These are phyloP conservation scores for Daphoenositta chrysoptera DNA, from an alignment of 2,113 vertebrate species.

Conservation along the genomic window DNA sequence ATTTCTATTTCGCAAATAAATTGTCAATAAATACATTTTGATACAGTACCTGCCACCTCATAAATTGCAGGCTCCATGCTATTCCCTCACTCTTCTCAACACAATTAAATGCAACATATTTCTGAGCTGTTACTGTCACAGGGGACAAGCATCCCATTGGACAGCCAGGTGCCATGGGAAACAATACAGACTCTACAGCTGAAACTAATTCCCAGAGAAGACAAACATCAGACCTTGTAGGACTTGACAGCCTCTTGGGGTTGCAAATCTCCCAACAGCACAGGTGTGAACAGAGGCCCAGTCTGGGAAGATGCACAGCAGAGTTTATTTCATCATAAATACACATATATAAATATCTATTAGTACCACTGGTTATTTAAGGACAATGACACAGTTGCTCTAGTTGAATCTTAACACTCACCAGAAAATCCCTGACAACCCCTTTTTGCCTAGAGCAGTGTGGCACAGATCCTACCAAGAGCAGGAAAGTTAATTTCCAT, in stretches of 20 bases:
- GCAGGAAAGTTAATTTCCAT: background rate
- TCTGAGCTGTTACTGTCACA: background rate
- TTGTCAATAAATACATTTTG: background rate
- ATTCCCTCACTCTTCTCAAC: background rate
- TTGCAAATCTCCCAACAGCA: background rate
- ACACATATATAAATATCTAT: background rate
- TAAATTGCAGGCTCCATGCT: fast-evolving
- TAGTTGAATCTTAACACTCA: background rate
- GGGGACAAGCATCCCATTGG: fast-evolving
- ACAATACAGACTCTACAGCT: background rate
- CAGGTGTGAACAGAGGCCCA: background rate
- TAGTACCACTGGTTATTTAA: background rate
- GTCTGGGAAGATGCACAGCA: background rate
- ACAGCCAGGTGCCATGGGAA: background rate
- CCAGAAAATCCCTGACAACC: background rate
- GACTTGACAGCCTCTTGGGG: background rate
- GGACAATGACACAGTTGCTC: background rate
- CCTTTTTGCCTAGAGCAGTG: background rate
- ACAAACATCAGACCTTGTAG: background rate
- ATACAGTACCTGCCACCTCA: background rate
- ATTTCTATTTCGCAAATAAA: background rate
- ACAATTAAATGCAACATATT: background rate
- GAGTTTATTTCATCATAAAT: background rate
- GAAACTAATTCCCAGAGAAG: background rate
- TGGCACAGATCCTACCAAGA: background rate